Evolutionary conservation across 1,140 invertebrate genomes (phyloP).

Genomic region (Papilio aristodemus): DNA sequence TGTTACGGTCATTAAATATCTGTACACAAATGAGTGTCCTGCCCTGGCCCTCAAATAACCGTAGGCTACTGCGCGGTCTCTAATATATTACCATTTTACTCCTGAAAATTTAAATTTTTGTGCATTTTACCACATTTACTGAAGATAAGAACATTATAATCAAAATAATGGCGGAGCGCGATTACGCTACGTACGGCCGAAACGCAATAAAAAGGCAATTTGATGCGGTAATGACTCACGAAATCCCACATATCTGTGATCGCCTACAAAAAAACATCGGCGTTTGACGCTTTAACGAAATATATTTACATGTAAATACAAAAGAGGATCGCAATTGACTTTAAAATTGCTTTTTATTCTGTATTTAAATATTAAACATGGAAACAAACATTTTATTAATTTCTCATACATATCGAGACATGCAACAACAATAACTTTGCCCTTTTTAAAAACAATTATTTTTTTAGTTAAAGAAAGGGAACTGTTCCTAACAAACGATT

Average conservation of each 20-base stretch:
- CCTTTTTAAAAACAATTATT: too few relatives aligned
- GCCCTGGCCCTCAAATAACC: neutral
- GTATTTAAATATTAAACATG: neutral
- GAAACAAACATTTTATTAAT: neutral
- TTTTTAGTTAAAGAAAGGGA: too few relatives aligned
- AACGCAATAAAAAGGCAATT: slow-evolving; percentile 35
- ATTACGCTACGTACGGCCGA: slow-evolving; percentile 29
- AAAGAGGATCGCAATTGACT: neutral
- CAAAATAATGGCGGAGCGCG: slow-evolving; percentile 31
- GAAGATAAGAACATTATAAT: slow-evolving; percentile 32
- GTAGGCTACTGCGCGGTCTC: neutral
- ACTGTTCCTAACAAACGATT: too few relatives aligned
- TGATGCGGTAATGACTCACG: slow-evolving; percentile 32
- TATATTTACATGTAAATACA: neutral
- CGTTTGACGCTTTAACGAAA: slow-evolving; percentile 20
- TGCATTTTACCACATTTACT: slow-evolving; percentile 30
- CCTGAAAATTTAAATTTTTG: slow-evolving; percentile 24
- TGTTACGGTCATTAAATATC: slow-evolving; percentile 5
- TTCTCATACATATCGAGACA: too few relatives aligned
- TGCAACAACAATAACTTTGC: too few relatives aligned
- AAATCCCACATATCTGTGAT: slow-evolving; percentile 31
- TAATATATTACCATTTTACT: slow-evolving; percentile 17
- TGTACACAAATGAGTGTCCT: slow-evolving; percentile 2
- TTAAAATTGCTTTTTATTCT: neutral
- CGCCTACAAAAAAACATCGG: slow-evolving; percentile 27